Conservation (phyloP, 92 coral and sea anemone genomes). For the Epizoanthus rinbou region DNA sequence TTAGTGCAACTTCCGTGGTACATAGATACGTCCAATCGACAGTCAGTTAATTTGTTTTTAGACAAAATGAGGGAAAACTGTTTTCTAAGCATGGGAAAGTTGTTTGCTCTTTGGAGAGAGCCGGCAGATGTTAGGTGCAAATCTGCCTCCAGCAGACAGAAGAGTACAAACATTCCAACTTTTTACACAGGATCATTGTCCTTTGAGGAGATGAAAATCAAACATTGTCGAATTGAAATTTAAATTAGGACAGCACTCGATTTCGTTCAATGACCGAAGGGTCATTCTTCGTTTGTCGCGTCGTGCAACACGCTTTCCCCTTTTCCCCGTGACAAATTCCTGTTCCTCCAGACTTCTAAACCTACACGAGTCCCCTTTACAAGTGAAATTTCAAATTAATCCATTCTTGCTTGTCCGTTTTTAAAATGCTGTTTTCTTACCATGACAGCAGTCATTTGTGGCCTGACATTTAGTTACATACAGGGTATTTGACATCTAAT, state of each 20-base stretch:
- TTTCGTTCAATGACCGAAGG: conserved; percentile 35
- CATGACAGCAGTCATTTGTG: conserved; percentile 17
- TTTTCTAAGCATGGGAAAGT: conserved; percentile 38
- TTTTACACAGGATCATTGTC: conserved; percentile 40
- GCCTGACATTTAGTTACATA: conserved; percentile 27
- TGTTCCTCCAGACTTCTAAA: neutral
- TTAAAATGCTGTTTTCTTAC: neutral
- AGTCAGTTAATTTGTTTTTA: neutral
- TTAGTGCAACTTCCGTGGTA: conserved; percentile 14
- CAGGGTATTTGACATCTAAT: conserved; percentile 35
- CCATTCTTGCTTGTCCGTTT: neutral
- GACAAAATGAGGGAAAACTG: conserved; percentile 21
- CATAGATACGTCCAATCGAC: conserved; percentile 23
- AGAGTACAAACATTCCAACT: conserved; percentile 14
- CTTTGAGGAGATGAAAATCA: conserved; percentile 33
- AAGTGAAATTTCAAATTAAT: neutral
- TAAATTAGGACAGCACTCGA: conserved; percentile 41
- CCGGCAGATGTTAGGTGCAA: conserved; percentile 34
- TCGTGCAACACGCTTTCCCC: neutral
- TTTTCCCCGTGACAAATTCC: neutral
- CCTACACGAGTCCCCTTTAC: neutral
- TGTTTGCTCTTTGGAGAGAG: conserved; percentile 39
- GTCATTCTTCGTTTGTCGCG: neutral
- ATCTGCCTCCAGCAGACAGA: conserved; percentile 40
- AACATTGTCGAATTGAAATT: conserved; percentile 43